Percentiles rank a stretch among this genome's conserved stretches.
These are phyloP conservation scores for Corythornis cristatus DNA, from an alignment of 2,113 vertebrate species.

Conservation along the genomic window DNA sequence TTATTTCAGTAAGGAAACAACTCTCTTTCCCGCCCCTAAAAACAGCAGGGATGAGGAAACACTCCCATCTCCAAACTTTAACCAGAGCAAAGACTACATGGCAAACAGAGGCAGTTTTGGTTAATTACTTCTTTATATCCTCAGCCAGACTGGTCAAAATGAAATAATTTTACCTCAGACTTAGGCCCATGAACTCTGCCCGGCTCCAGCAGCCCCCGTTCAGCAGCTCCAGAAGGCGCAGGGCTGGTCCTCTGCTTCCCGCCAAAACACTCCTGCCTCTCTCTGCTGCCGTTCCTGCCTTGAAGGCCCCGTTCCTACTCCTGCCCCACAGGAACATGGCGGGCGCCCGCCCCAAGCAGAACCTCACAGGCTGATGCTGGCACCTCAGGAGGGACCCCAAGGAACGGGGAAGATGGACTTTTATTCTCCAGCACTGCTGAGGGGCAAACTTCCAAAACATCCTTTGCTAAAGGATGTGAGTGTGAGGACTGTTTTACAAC, in stretches of 20 bases:
- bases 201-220: accelerated
- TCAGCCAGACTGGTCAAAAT: background rate
- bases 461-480: accelerated
- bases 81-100: background rate
- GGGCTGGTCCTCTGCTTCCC: background rate
- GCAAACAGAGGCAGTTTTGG: background rate
- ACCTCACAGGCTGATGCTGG: background rate
- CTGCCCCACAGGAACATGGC: background rate
- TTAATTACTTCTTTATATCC: background rate
- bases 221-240: background rate
- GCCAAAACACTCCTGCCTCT: background rate
- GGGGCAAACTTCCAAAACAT: background rate
- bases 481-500: accelerated
- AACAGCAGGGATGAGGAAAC: background rate
- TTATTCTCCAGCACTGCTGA: background rate
- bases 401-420: background rate
- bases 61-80: background rate
- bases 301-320: background rate
- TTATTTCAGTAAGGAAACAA: background rate
- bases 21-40: background rate
- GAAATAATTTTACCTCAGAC: background rate
- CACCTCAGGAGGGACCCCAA: background rate
- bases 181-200: background rate
- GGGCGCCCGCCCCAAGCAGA: accelerated
- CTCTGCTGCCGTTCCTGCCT: background rate